A percentile compares a stretch with the other conserved stretches of the same genome.
These are phyloP conservation scores for Psittacula derbiana DNA, from an alignment of 2,797 vertebrate genomes.

Conservation along the genomic window DNA sequence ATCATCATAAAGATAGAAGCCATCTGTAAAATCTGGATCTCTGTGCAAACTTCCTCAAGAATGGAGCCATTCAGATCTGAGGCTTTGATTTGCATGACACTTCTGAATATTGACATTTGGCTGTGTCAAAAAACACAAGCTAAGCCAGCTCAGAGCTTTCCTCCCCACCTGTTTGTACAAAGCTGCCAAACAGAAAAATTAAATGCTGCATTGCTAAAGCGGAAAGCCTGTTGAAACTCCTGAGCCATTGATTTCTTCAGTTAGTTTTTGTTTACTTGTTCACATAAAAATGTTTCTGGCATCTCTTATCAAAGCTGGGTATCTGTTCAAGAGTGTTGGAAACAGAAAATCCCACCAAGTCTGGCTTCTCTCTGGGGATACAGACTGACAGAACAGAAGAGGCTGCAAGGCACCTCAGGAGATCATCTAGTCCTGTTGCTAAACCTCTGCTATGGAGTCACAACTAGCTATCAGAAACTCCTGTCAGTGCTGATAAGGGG, in stretches of 20 bases:
- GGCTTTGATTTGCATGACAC: constrained; percentile 19
- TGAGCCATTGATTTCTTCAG: neutral
- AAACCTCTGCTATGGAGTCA: neutral
- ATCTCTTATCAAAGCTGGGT: neutral
- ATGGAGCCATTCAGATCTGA: constrained; percentile 17
- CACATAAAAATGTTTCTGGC: neutral
- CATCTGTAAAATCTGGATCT: constrained; percentile 39
- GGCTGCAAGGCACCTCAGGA: neutral
- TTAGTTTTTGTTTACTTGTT: neutral
- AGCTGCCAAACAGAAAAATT: constrained; percentile 25
- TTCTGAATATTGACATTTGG: constrained; percentile 47
- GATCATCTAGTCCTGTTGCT: neutral
- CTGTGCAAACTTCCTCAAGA: constrained; percentile 37
- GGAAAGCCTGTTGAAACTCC: neutral
- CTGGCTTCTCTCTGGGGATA: neutral
- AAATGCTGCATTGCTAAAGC: neutral
- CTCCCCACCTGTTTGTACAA: constrained; percentile 49
- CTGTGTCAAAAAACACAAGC: constrained; percentile 23
- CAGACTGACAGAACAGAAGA: neutral
- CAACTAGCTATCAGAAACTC: neutral
- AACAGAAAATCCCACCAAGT: neutral
- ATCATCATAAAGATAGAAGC: constrained; percentile 7
- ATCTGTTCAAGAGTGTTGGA: neutral
- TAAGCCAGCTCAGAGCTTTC: constrained; percentile 28
- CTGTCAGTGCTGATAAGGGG: neutral